Conservation (phyloP, 2,113 vertebrate species). For the Vulpes vulpes region DNA sequence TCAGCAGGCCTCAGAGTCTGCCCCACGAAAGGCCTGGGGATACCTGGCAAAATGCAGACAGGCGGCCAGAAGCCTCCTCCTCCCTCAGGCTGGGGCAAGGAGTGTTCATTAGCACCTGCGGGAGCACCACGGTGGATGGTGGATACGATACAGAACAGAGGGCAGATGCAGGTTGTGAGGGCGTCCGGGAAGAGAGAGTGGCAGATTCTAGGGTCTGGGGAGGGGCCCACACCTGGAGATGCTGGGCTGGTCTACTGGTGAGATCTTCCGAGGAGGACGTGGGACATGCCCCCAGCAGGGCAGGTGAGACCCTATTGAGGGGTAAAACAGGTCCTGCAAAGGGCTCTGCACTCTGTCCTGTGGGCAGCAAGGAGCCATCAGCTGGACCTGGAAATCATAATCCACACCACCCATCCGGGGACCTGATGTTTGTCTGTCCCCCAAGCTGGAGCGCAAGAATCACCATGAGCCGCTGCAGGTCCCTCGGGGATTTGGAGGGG, state of each 20-base stretch:
- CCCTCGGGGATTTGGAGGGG: neutral
- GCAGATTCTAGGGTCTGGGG: neutral
- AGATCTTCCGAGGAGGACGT: neutral
- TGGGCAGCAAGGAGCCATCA: neutral
- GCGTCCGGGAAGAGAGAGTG: neutral
- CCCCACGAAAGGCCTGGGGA: neutral
- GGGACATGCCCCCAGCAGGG: neutral
- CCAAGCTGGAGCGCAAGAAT: neutral
- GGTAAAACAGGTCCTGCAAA: neutral
- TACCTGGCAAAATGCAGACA: neutral
- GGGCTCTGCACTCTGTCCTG: neutral
- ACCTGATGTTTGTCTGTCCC: neutral
- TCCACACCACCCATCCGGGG: neutral
- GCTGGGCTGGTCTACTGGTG: neutral
- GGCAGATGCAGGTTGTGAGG: neutral
- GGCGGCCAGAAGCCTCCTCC: neutral
- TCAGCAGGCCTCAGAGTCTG: neutral
- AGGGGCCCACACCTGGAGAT: neutral
- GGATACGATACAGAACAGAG: too few relatives aligned
- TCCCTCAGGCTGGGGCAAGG: too few relatives aligned
- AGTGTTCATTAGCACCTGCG: neutral
- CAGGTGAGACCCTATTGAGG: neutral
- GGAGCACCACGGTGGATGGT: too few relatives aligned
- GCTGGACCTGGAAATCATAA: neutral
- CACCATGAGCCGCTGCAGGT: neutral